These are phyloP conservation scores for Uropetala carovei DNA, from an alignment of 2,888 invertebrate genomes.

Conservation along the genomic window DNA sequence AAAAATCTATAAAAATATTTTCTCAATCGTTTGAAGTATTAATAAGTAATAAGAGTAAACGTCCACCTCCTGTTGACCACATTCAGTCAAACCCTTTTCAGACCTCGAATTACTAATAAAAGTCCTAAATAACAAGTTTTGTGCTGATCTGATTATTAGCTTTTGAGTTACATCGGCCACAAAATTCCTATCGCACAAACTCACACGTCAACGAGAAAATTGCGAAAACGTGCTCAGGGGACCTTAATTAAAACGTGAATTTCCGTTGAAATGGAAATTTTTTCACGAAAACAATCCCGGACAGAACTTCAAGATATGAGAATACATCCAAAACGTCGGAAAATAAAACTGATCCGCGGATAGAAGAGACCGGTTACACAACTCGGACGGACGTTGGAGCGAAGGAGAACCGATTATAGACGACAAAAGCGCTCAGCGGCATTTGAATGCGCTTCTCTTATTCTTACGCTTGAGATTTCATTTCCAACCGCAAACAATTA, in stretches of 20 bases:
- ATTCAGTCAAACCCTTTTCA: background rate
- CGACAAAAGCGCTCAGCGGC: background rate
- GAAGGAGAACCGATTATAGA: background rate
- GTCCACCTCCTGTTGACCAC: too few relatives aligned
- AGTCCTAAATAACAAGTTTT: too few relatives aligned
- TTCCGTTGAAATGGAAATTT: too few relatives aligned
- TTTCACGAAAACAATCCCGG: background rate
- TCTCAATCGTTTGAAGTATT: too few relatives aligned
- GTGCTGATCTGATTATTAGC: too few relatives aligned
- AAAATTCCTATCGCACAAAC: background rate
- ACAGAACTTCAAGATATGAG: background rate
- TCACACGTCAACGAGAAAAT: background rate
- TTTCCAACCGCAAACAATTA: constrained; percentile 11
- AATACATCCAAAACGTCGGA: too few relatives aligned
- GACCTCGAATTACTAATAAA: too few relatives aligned
- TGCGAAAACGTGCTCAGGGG: background rate
- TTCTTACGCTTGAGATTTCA: background rate
- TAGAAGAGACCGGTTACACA: background rate
- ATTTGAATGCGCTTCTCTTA: constrained; percentile 3
- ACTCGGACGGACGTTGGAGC: background rate
- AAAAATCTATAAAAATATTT: too few relatives aligned
- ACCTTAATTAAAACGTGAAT: background rate
- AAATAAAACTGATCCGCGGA: background rate
- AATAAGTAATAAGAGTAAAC: too few relatives aligned
- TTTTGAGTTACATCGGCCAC: background rate